Percentiles rank a stretch among this genome's conserved stretches.
Evolutionary conservation across 2,797 vertebrate genomes (phyloP).

Genomic region (Eidolon dupreanum): DNA sequence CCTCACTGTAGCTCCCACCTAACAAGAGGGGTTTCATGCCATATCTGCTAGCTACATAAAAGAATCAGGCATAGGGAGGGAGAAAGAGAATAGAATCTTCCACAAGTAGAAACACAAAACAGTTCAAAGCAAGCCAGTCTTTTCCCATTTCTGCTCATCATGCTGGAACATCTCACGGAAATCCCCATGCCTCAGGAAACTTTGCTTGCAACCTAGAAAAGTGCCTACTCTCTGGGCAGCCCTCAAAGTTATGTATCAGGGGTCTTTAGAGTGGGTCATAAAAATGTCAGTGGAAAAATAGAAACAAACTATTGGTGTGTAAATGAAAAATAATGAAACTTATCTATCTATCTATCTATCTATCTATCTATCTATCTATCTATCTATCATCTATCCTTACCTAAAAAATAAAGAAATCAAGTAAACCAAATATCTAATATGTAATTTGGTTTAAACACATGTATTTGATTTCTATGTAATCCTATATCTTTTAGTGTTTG

Average conservation of each 20-base stretch:
- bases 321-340: slow-evolving; percentile 23
- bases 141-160: background rate
- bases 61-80: background rate
- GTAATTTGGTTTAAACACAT: background rate
- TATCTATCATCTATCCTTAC: background rate
- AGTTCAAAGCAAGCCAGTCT: background rate
- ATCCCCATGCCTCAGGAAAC: background rate
- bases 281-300: background rate
- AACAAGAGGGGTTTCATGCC: background rate
- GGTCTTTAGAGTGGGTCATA: background rate
- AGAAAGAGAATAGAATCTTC: background rate
- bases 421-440: background rate
- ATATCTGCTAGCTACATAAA: background rate
- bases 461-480: background rate
- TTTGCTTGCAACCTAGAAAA: background rate
- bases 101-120: background rate
- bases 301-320: background rate
- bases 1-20: background rate
- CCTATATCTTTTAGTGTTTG: background rate
- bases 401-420: slow-evolving; percentile 2
- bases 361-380: background rate
- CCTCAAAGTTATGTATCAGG: background rate
- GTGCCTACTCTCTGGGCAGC: background rate
- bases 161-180: background rate
- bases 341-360: background rate